These are phyloP conservation scores for Eublepharis macularius DNA, from an alignment of 2,113 vertebrate genomes.

Conservation along the genomic window DNA sequence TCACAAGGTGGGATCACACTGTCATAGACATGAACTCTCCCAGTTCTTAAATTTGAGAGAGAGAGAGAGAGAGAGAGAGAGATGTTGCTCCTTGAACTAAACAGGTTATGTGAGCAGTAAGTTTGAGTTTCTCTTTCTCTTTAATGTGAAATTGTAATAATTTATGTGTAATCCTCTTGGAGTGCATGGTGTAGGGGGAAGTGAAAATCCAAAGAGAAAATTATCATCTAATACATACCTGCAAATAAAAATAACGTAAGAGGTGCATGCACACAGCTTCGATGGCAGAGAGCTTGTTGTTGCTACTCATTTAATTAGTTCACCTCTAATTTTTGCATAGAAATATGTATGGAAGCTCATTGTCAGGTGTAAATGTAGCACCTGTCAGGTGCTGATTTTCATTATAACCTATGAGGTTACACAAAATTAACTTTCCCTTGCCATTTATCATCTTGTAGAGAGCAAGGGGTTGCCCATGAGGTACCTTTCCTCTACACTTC, in stretches of 20 bases:
- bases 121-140: neutral
- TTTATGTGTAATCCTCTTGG: neutral
- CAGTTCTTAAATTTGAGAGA: too few species aligned
- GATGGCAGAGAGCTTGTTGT: neutral
- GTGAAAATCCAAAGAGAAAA: neutral
- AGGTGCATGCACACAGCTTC: neutral
- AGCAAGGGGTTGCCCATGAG: neutral
- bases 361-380: neutral
- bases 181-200: neutral
- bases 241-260: neutral
- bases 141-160: neutral
- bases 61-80: too few species aligned
- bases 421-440: neutral
- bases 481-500: neutral
- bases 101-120: too few species aligned
- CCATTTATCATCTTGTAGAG: neutral
- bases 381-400: neutral
- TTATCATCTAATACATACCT: neutral
- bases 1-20: too few species aligned
- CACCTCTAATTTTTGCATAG: constrained; percentile 5
- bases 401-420: neutral
- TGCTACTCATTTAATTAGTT: neutral
- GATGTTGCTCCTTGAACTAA: too few species aligned
- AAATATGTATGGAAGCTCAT: neutral
- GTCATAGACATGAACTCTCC: too few species aligned